Conservation (phyloP, 2,113 vertebrate genomes). For the Hypocryptadius cinnamomeus region DNA sequence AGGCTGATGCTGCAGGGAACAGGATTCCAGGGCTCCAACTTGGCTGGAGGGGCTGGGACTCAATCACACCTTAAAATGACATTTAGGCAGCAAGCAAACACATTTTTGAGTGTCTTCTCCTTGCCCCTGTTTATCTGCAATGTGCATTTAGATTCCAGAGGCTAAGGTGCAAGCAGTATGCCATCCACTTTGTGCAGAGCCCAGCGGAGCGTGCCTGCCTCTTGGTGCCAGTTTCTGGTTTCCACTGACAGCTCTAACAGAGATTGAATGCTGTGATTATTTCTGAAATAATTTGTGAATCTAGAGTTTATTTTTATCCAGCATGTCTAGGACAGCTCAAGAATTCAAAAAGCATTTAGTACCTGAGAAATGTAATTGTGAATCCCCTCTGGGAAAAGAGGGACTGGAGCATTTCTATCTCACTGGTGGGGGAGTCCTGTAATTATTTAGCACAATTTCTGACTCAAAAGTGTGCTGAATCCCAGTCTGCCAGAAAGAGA, state of each 20-base stretch:
- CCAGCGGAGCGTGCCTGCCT: neutral
- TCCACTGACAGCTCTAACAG: neutral
- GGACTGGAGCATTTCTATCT: neutral
- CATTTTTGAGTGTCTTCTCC: neutral
- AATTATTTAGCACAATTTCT: neutral
- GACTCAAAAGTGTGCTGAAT: neutral
- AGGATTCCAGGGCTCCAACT: neutral
- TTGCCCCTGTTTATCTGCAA: neutral
- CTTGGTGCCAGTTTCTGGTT: neutral
- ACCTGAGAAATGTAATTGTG: neutral
- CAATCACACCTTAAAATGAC: neutral
- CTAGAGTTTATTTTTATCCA: constrained; percentile 18
- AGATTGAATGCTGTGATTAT: constrained; percentile 13
- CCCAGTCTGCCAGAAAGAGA: neutral
- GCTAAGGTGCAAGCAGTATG: neutral
- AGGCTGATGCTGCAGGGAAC: neutral
- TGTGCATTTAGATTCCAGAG: neutral
- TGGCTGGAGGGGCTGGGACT: neutral
- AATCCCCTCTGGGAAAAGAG: neutral
- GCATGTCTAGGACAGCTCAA: neutral
- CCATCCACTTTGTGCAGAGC: neutral
- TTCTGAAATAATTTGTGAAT: constrained; percentile 15
- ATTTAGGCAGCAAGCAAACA: neutral
- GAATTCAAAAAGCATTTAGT: neutral
- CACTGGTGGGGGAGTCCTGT: neutral